These are phyloP conservation scores for Luscinia megarhynchos DNA, from an alignment of 2,797 vertebrate species.

Conservation along the genomic window DNA sequence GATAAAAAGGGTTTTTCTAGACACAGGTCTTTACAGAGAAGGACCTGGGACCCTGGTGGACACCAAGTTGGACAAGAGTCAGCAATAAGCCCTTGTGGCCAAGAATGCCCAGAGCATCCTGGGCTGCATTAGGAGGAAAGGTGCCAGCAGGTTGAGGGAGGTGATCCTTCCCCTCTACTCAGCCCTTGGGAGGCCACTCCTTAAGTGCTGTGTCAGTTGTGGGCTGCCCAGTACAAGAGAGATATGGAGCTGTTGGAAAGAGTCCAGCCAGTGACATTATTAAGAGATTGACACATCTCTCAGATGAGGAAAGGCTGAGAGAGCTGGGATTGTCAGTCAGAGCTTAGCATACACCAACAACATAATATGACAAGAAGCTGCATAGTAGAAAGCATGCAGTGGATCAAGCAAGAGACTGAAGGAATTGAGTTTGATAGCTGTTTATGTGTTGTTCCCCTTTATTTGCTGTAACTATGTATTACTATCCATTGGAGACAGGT, in stretches of 20 bases:
- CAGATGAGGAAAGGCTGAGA: neutral
- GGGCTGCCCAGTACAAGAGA: neutral
- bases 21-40: neutral
- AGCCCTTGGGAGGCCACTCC: neutral
- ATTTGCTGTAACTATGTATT: neutral
- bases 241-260: neutral
- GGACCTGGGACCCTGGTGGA: neutral
- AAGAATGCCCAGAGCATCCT: accelerated
- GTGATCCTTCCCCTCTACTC: neutral
- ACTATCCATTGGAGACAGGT: neutral
- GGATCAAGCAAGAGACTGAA: neutral
- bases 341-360: accelerated
- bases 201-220: neutral
- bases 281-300: neutral
- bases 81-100: accelerated
- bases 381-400: neutral
- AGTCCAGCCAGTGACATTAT: neutral
- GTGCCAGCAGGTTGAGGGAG: neutral
- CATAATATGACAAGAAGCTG: neutral
- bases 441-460: neutral
- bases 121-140: neutral
- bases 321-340: neutral
- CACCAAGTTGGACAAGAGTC: neutral
- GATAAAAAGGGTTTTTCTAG: neutral
- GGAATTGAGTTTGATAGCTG: neutral